Percentiles rank a stretch among this genome's conserved stretches.
These are phyloP conservation scores for Lasioglossum oenotherae DNA, from an alignment of 2,888 invertebrate species.

Conservation along the genomic window DNA sequence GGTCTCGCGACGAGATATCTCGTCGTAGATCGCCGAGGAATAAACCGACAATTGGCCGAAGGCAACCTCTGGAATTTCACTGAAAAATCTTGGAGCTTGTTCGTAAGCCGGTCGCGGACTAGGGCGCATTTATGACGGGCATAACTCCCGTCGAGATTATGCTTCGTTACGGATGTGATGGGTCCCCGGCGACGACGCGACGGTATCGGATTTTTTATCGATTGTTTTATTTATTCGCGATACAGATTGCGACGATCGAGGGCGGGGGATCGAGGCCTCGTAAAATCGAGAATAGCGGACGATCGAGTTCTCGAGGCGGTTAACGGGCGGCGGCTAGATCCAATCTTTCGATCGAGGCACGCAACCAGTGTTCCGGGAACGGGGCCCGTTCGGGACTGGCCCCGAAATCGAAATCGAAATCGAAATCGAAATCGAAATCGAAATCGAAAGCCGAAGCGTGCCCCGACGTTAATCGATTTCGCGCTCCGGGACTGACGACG, in stretches of 20 bases:
- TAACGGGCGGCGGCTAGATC: conserved; percentile 15
- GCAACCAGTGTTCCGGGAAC: not conserved
- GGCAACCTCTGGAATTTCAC: not conserved
- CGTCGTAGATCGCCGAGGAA: not conserved
- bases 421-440: conserved; percentile 33
- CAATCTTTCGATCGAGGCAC: conserved; percentile 29
- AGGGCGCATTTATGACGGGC: conserved; percentile 39
- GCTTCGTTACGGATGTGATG: conserved; percentile 28
- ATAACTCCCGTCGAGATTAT: conserved; percentile 43
- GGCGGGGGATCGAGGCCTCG: not conserved
- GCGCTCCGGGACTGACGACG: conserved; percentile 32
- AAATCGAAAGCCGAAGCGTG: conserved; percentile 38
- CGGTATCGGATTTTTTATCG: conserved; percentile 14
- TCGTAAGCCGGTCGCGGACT: not conserved
- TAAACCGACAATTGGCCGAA: conserved; percentile 3
- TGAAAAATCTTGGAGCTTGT: not conserved
- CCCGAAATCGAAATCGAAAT: conserved; percentile 30
- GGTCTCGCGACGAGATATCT: not conserved
- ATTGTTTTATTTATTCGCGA: not conserved
- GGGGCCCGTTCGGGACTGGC: not conserved
- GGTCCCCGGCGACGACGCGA: conserved; percentile 12
- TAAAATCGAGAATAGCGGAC: conserved; percentile 30
- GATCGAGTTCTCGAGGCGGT: not conserved
- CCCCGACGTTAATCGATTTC: conserved; percentile 54
- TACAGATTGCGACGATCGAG: not conserved